Conservation (phyloP, 2,888 invertebrate species). For the Caenorhabditis drosophilae region DNA sequence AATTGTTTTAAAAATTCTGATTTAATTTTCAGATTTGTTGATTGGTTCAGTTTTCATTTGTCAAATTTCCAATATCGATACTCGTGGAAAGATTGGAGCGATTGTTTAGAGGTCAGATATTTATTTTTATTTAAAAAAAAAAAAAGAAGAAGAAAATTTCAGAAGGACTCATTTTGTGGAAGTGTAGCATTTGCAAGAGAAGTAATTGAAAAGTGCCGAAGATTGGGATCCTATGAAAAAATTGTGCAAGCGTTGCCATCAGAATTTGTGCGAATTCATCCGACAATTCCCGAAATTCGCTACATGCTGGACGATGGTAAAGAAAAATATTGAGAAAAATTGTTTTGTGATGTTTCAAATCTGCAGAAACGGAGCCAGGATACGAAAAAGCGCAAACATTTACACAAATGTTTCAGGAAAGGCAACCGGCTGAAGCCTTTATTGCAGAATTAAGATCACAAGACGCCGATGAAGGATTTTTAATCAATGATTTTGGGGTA, state of each 20-base stretch:
- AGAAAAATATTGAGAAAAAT: neutral
- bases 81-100: slow-evolving; percentile 81
- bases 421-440: slow-evolving; percentile 45
- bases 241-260: slow-evolving; percentile 90
- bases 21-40: slow-evolving; percentile 79
- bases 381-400: slow-evolving; percentile 33
- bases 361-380: slow-evolving; percentile 7
- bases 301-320: slow-evolving; percentile 59
- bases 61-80: slow-evolving; percentile 99
- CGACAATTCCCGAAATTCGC: slow-evolving; percentile 79
- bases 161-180: slow-evolving; percentile 75
- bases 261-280: slow-evolving; percentile 83
- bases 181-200: slow-evolving; percentile 92
- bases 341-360: neutral
- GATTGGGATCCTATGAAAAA: slow-evolving; percentile 87
- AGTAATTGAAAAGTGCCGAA: slow-evolving; percentile 85
- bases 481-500: slow-evolving; percentile 92
- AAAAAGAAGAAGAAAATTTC: slow-evolving; percentile 9
- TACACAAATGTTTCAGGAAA: slow-evolving; percentile 43
- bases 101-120: slow-evolving; percentile 65
- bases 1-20: slow-evolving; percentile 1
- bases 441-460: slow-evolving; percentile 69
- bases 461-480: slow-evolving; percentile 77
- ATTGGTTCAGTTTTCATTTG: slow-evolving; percentile 97
- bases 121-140: neutral